Percentiles rank a stretch among this genome's conserved stretches.
These are phyloP conservation scores for Halcyon badia DNA, from an alignment of 2,797 vertebrate species.

Conservation along the genomic window DNA sequence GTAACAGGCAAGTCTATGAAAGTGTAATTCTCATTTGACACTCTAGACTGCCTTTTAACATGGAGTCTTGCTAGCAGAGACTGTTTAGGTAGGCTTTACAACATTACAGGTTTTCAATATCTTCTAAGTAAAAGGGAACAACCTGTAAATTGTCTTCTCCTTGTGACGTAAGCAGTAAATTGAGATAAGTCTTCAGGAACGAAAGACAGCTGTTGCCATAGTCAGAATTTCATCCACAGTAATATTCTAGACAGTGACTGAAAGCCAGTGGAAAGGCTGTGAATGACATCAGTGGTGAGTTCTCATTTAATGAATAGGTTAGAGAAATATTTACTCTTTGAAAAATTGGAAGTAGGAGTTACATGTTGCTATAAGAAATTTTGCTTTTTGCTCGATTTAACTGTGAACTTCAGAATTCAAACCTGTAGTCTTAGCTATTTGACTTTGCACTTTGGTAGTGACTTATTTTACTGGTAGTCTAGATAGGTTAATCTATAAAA, in stretches of 20 bases:
- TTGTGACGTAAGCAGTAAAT: not conserved
- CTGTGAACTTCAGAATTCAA: not conserved
- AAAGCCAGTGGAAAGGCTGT: not conserved
- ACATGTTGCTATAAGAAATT: not conserved
- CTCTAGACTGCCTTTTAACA: not conserved
- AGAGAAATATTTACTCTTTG: not conserved
- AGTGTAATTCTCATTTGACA: not conserved
- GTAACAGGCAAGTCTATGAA: not conserved
- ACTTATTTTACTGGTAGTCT: not conserved
- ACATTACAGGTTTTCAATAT: not conserved
- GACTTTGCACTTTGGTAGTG: not conserved
- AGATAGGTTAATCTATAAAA: not conserved
- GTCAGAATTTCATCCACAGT: not conserved
- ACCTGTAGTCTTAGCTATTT: not conserved
- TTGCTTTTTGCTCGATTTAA: not conserved
- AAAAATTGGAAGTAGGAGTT: not conserved
- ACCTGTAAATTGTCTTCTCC: not conserved
- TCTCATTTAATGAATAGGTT: not conserved
- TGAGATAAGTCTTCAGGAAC: not conserved
- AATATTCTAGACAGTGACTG: not conserved
- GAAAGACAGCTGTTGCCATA: not conserved
- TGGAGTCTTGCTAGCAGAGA: not conserved
- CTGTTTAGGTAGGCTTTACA: not conserved
- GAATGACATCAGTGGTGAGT: rapidly evolving
- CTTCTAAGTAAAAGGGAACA: not conserved